Evolutionary conservation across 2,113 vertebrate species (phyloP).

Genomic region (Meles meles): DNA sequence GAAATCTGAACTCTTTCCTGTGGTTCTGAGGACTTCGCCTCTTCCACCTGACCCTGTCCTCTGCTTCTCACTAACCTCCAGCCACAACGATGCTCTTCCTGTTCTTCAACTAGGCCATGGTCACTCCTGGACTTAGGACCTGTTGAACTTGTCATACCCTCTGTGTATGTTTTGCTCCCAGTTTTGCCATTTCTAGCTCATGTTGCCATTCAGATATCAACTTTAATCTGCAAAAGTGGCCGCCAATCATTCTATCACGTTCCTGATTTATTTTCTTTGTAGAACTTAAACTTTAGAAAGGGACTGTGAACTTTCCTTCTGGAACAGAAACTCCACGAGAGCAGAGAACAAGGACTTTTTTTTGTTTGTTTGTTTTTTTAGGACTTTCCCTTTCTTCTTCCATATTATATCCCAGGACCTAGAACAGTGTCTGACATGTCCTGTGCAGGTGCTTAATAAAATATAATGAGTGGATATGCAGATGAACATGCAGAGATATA

Average conservation of each 20-base stretch:
- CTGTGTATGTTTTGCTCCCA: background rate
- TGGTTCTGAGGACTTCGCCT: background rate
- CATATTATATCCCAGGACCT: background rate
- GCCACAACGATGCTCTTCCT: background rate
- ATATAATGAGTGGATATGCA: background rate
- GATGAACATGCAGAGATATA: accelerated
- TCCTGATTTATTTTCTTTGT: background rate
- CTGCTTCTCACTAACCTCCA: background rate
- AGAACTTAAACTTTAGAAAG: background rate
- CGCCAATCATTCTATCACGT: background rate
- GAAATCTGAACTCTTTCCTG: background rate
- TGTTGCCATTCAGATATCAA: background rate
- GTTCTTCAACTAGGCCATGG: background rate
- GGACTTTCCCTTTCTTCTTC: background rate
- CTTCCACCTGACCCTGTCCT: background rate
- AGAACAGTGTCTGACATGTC: background rate
- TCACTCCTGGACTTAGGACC: background rate
- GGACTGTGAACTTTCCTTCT: background rate
- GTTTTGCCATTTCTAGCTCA: background rate
- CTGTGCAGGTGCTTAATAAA: background rate
- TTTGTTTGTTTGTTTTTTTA: background rate
- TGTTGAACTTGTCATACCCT: background rate
- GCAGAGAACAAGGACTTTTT: background rate
- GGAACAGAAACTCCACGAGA: background rate
- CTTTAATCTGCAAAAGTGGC: background rate